Evolutionary conservation across 1,140 invertebrate genomes (phyloP).

Genomic region (Drosophila nannoptera): DNA sequence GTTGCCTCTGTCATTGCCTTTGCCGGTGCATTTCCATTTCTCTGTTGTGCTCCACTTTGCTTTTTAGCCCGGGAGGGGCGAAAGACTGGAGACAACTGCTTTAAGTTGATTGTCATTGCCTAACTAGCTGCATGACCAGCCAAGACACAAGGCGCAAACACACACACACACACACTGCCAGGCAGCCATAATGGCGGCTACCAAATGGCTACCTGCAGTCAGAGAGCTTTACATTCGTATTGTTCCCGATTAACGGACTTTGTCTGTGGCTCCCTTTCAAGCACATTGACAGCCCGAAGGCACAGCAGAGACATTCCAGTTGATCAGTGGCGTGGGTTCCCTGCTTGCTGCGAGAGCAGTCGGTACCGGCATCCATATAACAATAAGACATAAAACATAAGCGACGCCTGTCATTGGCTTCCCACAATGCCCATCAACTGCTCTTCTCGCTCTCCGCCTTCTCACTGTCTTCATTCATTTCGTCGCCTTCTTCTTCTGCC

Average conservation of each 20-base stretch:
- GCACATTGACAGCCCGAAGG: conserved; percentile 25
- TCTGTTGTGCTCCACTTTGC: neutral
- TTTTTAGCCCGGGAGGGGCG: neutral
- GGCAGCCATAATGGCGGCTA: conserved; percentile 16
- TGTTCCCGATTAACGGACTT: conserved; percentile 34
- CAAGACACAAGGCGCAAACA: conserved; percentile 1
- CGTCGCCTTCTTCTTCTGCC: no score
- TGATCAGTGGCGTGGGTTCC: neutral
- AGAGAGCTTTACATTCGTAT: conserved; percentile 28
- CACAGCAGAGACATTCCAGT: conserved; percentile 2
- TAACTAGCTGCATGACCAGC: conserved; percentile 34
- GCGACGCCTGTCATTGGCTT: neutral
- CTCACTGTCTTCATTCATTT: neutral
- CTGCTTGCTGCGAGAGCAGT: neutral
- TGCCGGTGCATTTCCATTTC: conserved; percentile 11
- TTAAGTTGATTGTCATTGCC: conserved; percentile 44
- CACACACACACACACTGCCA: conserved; percentile 5
- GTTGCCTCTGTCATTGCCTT: conserved; percentile 46
- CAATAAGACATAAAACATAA: conserved; percentile 22
- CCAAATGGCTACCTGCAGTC: conserved; percentile 29
- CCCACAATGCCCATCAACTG: neutral
- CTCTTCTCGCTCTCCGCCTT: neutral
- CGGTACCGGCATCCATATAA: neutral
- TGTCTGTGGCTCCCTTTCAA: conserved; percentile 21
- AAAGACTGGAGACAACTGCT: neutral